Conservation (phyloP, 2,888 invertebrate genomes). For the Serrognathus titanus region DNA sequence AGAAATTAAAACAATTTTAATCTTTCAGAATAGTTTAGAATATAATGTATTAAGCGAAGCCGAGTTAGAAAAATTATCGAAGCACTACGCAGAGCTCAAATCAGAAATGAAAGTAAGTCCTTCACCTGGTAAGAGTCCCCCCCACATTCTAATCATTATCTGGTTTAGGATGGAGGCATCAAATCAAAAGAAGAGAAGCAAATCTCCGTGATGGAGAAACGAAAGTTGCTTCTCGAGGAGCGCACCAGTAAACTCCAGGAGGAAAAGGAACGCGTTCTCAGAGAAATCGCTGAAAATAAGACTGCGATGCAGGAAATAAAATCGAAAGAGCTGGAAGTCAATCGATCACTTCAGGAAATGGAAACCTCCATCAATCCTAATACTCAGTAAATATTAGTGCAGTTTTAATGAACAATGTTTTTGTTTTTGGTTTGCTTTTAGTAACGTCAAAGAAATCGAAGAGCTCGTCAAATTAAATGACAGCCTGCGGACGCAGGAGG, state of each 20-base stretch:
- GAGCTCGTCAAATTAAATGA: conserved; percentile 67
- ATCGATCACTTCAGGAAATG: conserved; percentile 50
- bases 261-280: conserved; percentile 50
- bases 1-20: too few species aligned
- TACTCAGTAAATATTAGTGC: conserved; percentile 46
- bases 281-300: conserved; percentile 49
- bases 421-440: conserved; percentile 21
- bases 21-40: conserved; percentile 34
- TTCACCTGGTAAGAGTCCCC: neutral
- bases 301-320: conserved; percentile 38
- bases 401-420: neutral
- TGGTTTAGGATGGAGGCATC: conserved; percentile 17
- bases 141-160: too few species aligned
- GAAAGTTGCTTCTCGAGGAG: conserved; percentile 37
- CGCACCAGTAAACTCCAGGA: conserved; percentile 54
- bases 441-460: conserved; percentile 52
- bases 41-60: conserved; percentile 53
- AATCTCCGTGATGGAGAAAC: conserved; percentile 35
- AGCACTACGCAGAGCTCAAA: conserved; percentile 72
- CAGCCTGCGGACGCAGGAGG: conserved; percentile 67
- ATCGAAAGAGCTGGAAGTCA: conserved; percentile 40
- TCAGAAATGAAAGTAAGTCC: conserved; percentile 65
- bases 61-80: conserved; percentile 61
- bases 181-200: conserved; percentile 40
- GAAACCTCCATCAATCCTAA: conserved; percentile 51